These are phyloP conservation scores for Malaclemys terrapin DNA, from an alignment of 2,113 vertebrate genomes.

Conservation along the genomic window DNA sequence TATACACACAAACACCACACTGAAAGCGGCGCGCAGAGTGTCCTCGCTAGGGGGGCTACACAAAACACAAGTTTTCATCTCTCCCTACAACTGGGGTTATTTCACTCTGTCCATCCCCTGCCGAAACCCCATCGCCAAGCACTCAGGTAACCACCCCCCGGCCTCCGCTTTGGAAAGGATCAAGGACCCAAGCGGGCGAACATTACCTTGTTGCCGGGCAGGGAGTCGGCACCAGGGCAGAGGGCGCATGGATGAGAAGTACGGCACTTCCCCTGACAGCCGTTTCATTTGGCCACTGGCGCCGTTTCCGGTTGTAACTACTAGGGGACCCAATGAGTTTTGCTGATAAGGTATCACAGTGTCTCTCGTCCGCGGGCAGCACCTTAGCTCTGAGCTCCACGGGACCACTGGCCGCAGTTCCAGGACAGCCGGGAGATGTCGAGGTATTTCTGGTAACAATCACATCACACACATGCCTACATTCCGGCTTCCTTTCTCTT, in stretches of 20 bases:
- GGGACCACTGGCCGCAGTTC: slow-evolving; percentile 67
- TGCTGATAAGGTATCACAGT: slow-evolving; percentile 86
- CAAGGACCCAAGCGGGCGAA: no score
- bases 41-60: neutral
- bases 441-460: slow-evolving; percentile 97
- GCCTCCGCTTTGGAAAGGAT: neutral
- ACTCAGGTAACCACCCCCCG: accelerated
- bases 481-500: slow-evolving; percentile 88
- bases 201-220: slow-evolving; percentile 48
- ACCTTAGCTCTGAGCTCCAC: slow-evolving; percentile 64
- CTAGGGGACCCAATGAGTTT: slow-evolving; percentile 61
- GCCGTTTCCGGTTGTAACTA: slow-evolving; percentile 82
- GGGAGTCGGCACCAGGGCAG: neutral
- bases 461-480: slow-evolving; percentile 95
- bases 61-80: neutral
- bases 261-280: slow-evolving; percentile 11
- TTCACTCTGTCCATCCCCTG: neutral
- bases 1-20: no score
- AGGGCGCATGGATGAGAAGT: slow-evolving; percentile 20
- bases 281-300: slow-evolving; percentile 59
- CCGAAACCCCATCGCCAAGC: neutral
- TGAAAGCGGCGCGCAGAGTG: no score
- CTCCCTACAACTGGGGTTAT: neutral
- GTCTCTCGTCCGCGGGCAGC: slow-evolving; percentile 60
- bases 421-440: slow-evolving; percentile 83